Base-by-base conservation (phyloP, 1,140 invertebrate genomes). In the Apis laboriosa region DNA sequence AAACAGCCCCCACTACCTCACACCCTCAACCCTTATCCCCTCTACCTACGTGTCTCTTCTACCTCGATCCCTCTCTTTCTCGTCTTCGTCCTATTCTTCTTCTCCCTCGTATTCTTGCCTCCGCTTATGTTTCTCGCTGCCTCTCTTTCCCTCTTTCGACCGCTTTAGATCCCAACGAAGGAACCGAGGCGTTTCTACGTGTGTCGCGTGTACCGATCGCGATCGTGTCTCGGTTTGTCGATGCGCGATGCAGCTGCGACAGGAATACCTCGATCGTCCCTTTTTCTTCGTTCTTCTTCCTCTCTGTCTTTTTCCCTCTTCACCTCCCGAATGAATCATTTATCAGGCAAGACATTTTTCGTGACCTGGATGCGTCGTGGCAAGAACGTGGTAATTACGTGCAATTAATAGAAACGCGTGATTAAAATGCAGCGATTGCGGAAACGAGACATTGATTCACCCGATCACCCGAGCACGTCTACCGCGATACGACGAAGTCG, bases 21-120 rank as follows among this genome's bases (percentile, higher is more conserved):
- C 83, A 86, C 87, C 72, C 78, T 89, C 87, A 86, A 86, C 87
- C 87, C 85, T 86, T 89, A 87, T 84, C 83, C 85, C 87, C 51
- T 67, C 72, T 53, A 56, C 19, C 7, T 15, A 24, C 21, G 72
- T 34, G 56, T 61, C 58, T 60, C 21, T 63, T 51, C 73, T 63
- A 19, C 43, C 73, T 63, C 49, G 28, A 34, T 63, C 60, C 28
- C 28, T 73, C 73, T 63, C 72, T 64, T 64, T 64, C 49, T 53
- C 68, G 0, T 56, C 55, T 63, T 67, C 63, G 2, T 4, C 34
- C 24, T 51, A n/a, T 71, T 21, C 17, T 43, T 49, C 11, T 49
- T 17, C 49, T 34, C 28, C 15, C 13, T 15, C 24, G 1, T 12
- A 19, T 74, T 63, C 21, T 24, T n/a, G 12, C 24, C 55, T n/a